These are phyloP conservation scores for Notodonta dromedarius DNA, from an alignment of 2,888 invertebrate genomes.

Conservation along the genomic window DNA sequence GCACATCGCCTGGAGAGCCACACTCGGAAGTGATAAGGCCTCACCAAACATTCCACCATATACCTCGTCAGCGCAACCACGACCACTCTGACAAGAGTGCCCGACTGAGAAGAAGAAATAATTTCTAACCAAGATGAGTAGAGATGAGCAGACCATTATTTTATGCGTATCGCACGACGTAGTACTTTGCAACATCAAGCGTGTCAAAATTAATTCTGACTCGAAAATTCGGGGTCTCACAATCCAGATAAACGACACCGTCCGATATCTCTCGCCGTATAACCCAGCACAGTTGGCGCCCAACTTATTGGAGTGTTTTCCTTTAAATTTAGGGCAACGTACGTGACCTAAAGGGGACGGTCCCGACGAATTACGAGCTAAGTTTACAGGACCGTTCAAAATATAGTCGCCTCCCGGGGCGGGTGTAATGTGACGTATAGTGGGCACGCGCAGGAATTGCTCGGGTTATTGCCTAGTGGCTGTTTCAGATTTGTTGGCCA, in stretches of 20 bases:
- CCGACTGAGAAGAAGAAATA: too few relatives aligned
- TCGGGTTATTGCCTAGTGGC: constrained; percentile 22
- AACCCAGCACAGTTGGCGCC: constrained; percentile 49
- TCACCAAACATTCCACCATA: too few relatives aligned
- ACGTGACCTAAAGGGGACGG: constrained; percentile 71
- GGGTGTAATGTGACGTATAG: constrained; percentile 40
- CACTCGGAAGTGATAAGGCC: too few relatives aligned
- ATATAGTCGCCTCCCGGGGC: constrained; percentile 34
- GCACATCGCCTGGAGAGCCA: too few relatives aligned
- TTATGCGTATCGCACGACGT: too few relatives aligned
- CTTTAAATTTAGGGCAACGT: constrained; percentile 75
- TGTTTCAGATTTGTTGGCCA: constrained; percentile 30
- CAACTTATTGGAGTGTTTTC: constrained; percentile 74
- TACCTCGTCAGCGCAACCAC: too few relatives aligned
- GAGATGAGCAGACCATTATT: too few relatives aligned
- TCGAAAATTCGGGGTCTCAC: too few relatives aligned
- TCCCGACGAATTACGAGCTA: constrained; percentile 66
- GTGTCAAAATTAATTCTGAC: too few relatives aligned
- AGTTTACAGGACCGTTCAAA: constrained; percentile 59
- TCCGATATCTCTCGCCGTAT: constrained; percentile 11
- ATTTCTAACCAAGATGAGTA: too few relatives aligned
- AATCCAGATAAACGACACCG: background rate
- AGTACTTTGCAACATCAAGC: too few relatives aligned
- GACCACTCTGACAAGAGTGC: too few relatives aligned
- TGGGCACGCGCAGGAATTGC: constrained; percentile 37